Base-by-base conservation (phyloP, 1,140 invertebrate genomes). In the Aplysia californica region DNA sequence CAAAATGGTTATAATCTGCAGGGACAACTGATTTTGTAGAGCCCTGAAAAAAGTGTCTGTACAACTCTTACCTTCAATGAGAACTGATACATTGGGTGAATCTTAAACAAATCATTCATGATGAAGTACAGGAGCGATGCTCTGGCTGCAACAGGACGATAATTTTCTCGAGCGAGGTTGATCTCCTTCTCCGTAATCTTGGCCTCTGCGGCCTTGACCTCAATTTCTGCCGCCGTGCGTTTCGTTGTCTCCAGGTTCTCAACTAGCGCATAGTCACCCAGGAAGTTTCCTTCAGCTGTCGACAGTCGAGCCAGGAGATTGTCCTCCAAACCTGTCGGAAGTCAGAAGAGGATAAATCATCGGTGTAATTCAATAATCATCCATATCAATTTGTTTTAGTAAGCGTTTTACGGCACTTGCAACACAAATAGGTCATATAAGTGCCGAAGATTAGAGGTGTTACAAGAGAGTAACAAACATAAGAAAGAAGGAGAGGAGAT, bases 71-170 rank as follows among this genome's bases (percentile, higher is more conserved):
- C 95, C 92, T 98, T 98, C 65, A 98, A 90, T 18, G 97, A 98
- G 89, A 99, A 98, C 88, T 98, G 96, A 89, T 99, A 99, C 83
- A 98, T 98, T 0, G 96, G 96, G 91, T 98, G 97, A 61, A 99
- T 98, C 39, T 96, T 98, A 90, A 97, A 95, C 31, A 99, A 90
- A 81, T 98, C 97, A 87, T 98, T 98, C n/a, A 99, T 90, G 77
- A 98, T 98, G 84, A 99, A 99, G 89, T 98, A 99, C 0, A 98
- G 91, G 0, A 98, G 89, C 56, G 96, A 97, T 0, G 97, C 96
- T 83, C 97, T 91, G 0, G 96, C 94, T 1, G 97, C 96, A 15
- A 96, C 97, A 38, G 96, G 96, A 81, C 97, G 91, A 89, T 98
- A 98, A 80, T 95, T 91, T 90, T 98, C 97, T 79, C 97, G 91